These are phyloP conservation scores for Uloborus diversus DNA, from an alignment of 1,140 invertebrate species.

Conservation along the genomic window DNA sequence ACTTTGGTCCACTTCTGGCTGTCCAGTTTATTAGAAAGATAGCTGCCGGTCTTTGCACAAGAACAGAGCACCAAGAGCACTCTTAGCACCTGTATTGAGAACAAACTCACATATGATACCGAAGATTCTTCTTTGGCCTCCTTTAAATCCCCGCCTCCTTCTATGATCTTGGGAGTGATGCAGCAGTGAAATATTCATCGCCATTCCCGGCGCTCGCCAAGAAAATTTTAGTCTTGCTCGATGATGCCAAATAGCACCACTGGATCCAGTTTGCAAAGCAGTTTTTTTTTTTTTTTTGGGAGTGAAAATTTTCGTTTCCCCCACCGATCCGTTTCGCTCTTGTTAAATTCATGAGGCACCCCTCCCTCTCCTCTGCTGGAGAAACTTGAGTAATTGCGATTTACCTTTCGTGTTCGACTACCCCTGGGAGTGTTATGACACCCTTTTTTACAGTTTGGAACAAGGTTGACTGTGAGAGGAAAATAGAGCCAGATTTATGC, in stretches of 20 bases:
- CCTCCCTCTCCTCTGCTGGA: neutral
- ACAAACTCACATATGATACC: constrained; percentile 46
- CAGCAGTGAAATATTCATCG: constrained; percentile 10
- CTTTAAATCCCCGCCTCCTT: constrained; percentile 55
- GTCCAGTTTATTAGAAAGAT: neutral
- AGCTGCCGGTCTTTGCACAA: neutral
- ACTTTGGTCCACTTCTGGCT: neutral
- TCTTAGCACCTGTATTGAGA: constrained; percentile 46
- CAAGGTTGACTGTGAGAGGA: constrained; percentile 6
- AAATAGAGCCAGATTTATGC: constrained; percentile 27
- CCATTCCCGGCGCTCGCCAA: constrained; percentile 14
- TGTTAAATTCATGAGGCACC: constrained; percentile 19
- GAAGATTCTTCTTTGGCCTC: constrained; percentile 47
- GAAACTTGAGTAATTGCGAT: constrained; percentile 32
- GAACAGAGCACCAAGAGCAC: constrained; percentile 9
- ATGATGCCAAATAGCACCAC: neutral
- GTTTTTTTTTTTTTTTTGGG: neutral
- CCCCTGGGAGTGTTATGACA: constrained; percentile 46
- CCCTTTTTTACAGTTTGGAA: constrained; percentile 46
- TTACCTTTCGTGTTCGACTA: constrained; percentile 27
- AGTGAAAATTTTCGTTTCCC: neutral
- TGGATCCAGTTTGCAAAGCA: neutral
- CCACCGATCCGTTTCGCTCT: constrained; percentile 4
- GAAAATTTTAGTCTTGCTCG: neutral
- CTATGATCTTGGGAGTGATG: neutral